Conservation (phyloP, 2,113 vertebrate genomes). For the Actinemys pallida region DNA sequence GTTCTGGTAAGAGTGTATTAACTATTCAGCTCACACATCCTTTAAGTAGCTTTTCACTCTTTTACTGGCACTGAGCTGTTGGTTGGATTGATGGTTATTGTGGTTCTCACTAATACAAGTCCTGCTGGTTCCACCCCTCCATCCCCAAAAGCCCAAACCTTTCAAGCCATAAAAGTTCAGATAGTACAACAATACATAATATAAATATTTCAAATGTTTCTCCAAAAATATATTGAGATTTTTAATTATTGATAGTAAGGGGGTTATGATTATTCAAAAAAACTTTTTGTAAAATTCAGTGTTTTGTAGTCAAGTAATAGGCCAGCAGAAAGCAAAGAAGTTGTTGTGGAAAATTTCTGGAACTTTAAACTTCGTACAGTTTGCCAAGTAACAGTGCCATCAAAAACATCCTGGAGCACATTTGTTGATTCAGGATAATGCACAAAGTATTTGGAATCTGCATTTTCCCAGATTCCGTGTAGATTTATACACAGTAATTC, state of each 20-base stretch:
- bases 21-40: slow-evolving; percentile 56
- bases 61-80: slow-evolving; percentile 59
- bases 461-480: slow-evolving; percentile 32
- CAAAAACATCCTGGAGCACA: slow-evolving; percentile 66
- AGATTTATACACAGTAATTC: slow-evolving; percentile 19
- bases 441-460: slow-evolving; percentile 47
- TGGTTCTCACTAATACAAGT: not conserved
- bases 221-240: slow-evolving; percentile 55
- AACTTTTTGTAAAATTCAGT: slow-evolving; percentile 59
- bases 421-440: slow-evolving; percentile 56
- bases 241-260: slow-evolving; percentile 43
- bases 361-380: slow-evolving; percentile 26
- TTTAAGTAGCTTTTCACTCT: slow-evolving; percentile 64
- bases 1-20: slow-evolving; percentile 48
- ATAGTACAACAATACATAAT: slow-evolving; percentile 14
- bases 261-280: slow-evolving; percentile 36
- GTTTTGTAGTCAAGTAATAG: slow-evolving; percentile 31
- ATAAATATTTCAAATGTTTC: slow-evolving; percentile 46
- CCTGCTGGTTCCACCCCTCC: not conserved
- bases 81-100: slow-evolving; percentile 24
- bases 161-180: slow-evolving; percentile 9
- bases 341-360: slow-evolving; percentile 43
- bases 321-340: slow-evolving; percentile 34
- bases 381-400: slow-evolving; percentile 32
- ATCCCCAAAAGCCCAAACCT: not conserved